Percentiles rank a stretch among this genome's conserved stretches.
phyloP scores from a whole-genome alignment of 2,113 vertebrate genomes.

The Amazona vittata region DNA sequence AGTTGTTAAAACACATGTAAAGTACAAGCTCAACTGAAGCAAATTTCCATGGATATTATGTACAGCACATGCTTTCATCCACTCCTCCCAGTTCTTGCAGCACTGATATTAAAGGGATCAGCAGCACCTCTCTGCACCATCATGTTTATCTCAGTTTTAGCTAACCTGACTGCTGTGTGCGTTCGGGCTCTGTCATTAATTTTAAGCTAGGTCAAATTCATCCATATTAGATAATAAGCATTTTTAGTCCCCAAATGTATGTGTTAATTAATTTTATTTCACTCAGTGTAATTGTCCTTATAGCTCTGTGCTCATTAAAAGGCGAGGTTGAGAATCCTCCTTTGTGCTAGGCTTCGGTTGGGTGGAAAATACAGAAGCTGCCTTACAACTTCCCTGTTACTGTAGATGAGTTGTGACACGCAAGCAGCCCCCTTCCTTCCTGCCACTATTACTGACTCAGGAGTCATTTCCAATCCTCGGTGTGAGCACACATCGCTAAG shows the following conservation, averaged over 20 bases:
- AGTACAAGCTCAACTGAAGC: slow-evolving; percentile 31
- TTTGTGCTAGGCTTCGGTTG: slow-evolving; percentile 55
- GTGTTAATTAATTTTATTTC: slow-evolving; percentile 64
- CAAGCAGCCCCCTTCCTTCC: neutral
- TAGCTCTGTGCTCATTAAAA: slow-evolving; percentile 56
- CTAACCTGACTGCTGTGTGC: neutral
- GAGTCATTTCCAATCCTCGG: slow-evolving; percentile 22
- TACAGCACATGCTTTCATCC: slow-evolving; percentile 27
- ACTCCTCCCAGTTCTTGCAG: neutral
- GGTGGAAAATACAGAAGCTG: slow-evolving; percentile 38
- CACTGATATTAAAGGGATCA: slow-evolving; percentile 6
- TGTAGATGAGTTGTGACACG: slow-evolving; percentile 29
- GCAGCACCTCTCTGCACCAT: neutral
- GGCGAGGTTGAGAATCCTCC: slow-evolving; percentile 30
- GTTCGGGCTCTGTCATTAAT: slow-evolving; percentile 40
- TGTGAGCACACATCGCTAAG: slow-evolving; percentile 16
- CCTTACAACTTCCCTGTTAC: slow-evolving; percentile 7
- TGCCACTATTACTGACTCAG: neutral
- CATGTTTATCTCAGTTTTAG: slow-evolving; percentile 37
- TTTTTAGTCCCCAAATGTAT: slow-evolving; percentile 60
- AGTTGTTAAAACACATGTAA: slow-evolving; percentile 57
- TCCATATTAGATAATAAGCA: slow-evolving; percentile 58
- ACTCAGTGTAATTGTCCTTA: slow-evolving; percentile 57
- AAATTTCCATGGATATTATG: slow-evolving; percentile 52
- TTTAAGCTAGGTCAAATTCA: slow-evolving; percentile 61